Conservation (phyloP, 2,888 invertebrate species). For the Doris montereyensis region DNA sequence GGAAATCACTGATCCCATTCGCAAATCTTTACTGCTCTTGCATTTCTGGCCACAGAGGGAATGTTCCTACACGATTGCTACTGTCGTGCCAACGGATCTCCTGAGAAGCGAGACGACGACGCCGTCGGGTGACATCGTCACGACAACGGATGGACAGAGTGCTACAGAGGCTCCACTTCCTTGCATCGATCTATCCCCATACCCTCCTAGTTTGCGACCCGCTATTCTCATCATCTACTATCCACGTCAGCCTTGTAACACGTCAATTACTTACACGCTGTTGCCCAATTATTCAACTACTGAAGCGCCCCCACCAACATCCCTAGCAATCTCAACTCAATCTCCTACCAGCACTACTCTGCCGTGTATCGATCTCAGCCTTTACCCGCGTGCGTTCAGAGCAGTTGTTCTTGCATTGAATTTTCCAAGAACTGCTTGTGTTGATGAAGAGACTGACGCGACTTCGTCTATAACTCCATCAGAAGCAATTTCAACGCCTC, state of each 20-base stretch:
- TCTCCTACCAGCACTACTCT: background rate
- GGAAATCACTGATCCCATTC: no score
- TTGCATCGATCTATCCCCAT: background rate
- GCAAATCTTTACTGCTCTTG: no score
- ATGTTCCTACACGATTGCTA: no score
- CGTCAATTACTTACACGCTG: background rate
- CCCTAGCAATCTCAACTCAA: background rate
- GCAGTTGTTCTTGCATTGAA: background rate
- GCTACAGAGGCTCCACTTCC: background rate
- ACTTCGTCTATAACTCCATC: no score
- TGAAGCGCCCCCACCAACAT: background rate
- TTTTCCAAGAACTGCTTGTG: background rate
- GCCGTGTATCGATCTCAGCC: background rate
- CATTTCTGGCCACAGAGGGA: no score
- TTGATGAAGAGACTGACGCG: background rate
- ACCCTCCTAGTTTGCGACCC: background rate
- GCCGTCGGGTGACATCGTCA: background rate
- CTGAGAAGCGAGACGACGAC: no score
- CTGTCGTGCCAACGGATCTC: no score
- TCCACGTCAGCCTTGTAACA: background rate
- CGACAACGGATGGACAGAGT: background rate
- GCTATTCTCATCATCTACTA: background rate
- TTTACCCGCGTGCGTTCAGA: background rate
- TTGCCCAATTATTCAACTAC: background rate
- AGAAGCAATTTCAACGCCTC: no score